phyloP scores from a whole-genome alignment of 1,140 invertebrate species.

The Drosophila lowei region DNA sequence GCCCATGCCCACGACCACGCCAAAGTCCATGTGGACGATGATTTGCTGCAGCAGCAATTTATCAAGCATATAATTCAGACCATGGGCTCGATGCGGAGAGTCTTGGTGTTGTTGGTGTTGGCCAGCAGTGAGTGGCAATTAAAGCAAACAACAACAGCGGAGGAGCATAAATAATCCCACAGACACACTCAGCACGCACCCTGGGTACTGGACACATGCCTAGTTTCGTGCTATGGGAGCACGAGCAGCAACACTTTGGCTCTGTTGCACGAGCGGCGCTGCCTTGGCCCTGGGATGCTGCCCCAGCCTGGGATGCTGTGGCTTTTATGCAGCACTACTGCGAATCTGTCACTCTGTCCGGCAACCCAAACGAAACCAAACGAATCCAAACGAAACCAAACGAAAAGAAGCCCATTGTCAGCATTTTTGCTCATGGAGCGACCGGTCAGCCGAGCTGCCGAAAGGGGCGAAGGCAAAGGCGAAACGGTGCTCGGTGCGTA shows the following conservation, averaged over 20 bases:
- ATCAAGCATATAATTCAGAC: conserved; percentile 67
- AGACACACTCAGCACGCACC: conserved; percentile 20
- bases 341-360: conserved; percentile 26
- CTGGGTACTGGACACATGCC: conserved; percentile 1
- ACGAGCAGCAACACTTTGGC: background rate
- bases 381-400: conserved; percentile 31
- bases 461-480: conserved; percentile 17
- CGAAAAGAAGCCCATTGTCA: conserved; percentile 53
- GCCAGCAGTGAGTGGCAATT: conserved; percentile 56
- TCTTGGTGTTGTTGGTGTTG: background rate
- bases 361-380: conserved; percentile 33
- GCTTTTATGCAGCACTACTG: conserved; percentile 3
- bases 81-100: conserved; percentile 18
- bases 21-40: conserved; percentile 40
- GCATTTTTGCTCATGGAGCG: conserved; percentile 42
- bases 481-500: conserved; percentile 44
- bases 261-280: conserved; percentile 10
- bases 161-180: conserved; percentile 28
- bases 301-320: background rate
- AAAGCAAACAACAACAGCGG: conserved; percentile 60
- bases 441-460: conserved; percentile 12
- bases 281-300: background rate
- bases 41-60: conserved; percentile 64
- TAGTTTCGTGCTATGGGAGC: conserved; percentile 6
- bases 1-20: no score